phyloP scores from a whole-genome alignment of 2,888 invertebrate species.

The Caenorhabditis sp. region DNA sequence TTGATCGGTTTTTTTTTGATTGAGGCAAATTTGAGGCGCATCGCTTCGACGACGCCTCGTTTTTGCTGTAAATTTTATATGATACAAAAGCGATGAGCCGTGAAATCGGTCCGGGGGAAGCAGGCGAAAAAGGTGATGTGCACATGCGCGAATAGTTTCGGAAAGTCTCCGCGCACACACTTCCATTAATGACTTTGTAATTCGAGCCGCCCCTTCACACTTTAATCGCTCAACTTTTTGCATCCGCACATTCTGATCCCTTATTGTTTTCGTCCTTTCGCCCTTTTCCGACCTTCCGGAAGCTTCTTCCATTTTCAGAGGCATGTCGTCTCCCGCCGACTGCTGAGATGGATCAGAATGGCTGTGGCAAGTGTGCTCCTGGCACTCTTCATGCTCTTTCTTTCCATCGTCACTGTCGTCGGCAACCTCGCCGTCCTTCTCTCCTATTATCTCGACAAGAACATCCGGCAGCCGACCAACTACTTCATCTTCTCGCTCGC shows the following conservation, averaged over 20 bases:
- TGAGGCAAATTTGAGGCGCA: no score
- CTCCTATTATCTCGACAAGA: slow-evolving; percentile 79
- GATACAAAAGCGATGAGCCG: slow-evolving; percentile 1
- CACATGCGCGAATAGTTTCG: no score
- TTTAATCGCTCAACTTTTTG: slow-evolving; percentile 32
- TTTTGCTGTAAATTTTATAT: slow-evolving; percentile 34
- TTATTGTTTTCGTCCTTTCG: no score
- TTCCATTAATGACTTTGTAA: slow-evolving; percentile 48
- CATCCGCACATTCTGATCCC: slow-evolving; percentile 5
- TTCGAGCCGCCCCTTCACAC: slow-evolving; percentile 23
- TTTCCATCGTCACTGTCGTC: slow-evolving; percentile 76
- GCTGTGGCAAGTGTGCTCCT: slow-evolving; percentile 54
- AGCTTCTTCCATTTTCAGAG: not conserved
- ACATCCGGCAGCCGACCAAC: slow-evolving; percentile 93
- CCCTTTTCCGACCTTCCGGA: no score
- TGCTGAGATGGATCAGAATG: slow-evolving; percentile 43
- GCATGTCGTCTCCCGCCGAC: not conserved
- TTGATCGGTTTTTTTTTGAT: slow-evolving; percentile 3
- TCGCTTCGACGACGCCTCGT: slow-evolving; percentile 1
- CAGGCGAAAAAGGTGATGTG: no score
- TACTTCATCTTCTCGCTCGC: slow-evolving; percentile 99
- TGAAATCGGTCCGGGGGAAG: no score
- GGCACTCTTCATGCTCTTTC: slow-evolving; percentile 64
- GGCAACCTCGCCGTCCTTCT: slow-evolving; percentile 88
- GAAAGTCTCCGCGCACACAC: no score